Evolutionary conservation across 1,140 invertebrate genomes (phyloP).

Genomic region (Zaprionus ghesquierei): DNA sequence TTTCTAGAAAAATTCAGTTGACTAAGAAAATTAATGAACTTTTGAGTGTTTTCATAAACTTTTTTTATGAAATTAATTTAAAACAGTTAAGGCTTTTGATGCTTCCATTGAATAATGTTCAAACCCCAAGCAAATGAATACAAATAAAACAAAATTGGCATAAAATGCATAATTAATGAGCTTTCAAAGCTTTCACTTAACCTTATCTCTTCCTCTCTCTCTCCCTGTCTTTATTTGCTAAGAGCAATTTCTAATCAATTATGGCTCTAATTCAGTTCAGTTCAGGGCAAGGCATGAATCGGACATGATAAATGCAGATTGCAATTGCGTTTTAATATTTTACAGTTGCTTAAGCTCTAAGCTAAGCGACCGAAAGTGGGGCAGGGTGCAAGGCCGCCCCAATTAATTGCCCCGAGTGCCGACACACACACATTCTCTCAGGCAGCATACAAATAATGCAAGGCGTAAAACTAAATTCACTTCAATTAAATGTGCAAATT

Average conservation of each 20-base stretch:
- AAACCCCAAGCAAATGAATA: neutral
- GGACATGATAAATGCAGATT: neutral
- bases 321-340: neutral
- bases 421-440: neutral
- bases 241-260: neutral
- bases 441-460: neutral
- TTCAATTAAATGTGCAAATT: neutral
- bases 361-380: neutral
- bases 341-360: neutral
- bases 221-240: neutral
- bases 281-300: neutral
- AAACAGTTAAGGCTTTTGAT: too few relatives aligned
- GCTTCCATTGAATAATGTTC: too few relatives aligned
- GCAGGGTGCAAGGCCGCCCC: neutral
- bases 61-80: too few relatives aligned
- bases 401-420: neutral
- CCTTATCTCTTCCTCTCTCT: neutral
- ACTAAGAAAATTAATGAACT: neutral
- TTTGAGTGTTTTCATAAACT: neutral
- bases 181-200: neutral
- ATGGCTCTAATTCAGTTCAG: neutral
- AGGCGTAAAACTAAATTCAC: neutral
- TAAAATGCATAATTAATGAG: neutral
- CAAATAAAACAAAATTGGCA: neutral
- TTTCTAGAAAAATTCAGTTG: neutral